phyloP scores from a whole-genome alignment of 2,888 invertebrate species.

The Pteria penguin region DNA sequence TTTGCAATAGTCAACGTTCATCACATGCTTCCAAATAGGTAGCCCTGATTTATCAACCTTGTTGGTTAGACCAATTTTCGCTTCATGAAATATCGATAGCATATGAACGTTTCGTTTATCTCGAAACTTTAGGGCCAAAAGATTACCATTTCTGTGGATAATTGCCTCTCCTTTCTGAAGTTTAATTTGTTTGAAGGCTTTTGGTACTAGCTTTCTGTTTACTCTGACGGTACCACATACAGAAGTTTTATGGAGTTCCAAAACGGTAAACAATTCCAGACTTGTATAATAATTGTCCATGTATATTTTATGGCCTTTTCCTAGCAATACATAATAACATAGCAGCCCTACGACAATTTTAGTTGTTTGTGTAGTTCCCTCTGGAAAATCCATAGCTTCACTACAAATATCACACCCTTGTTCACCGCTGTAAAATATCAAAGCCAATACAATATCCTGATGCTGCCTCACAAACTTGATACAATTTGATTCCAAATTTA shows the following conservation, averaged over 20 bases:
- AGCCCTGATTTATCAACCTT: constrained; percentile 1
- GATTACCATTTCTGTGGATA: constrained; percentile 25
- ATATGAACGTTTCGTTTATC: constrained; percentile 41
- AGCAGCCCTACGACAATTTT: constrained; percentile 40
- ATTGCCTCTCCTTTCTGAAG: constrained; percentile 26
- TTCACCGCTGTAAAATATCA: constrained; percentile 42
- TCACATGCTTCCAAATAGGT: constrained; percentile 22
- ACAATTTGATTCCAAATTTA: constrained; percentile 49
- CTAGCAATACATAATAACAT: constrained; percentile 23
- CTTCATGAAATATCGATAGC: constrained; percentile 34
- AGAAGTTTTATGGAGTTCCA: constrained; percentile 22
- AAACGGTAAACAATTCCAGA: constrained; percentile 31
- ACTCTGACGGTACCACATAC: constrained; percentile 37
- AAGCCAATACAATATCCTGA: constrained; percentile 36
- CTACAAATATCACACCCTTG: constrained; percentile 23
- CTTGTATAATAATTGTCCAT: constrained; percentile 47
- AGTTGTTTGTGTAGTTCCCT: constrained; percentile 15
- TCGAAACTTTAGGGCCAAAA: constrained; percentile 1
- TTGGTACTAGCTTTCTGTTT: constrained; percentile 32
- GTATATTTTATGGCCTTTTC: constrained; percentile 35
- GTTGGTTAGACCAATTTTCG: neutral
- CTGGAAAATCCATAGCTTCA: constrained; percentile 2
- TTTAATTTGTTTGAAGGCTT: constrained; percentile 13
- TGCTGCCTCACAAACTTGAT: constrained; percentile 33
- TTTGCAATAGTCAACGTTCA: constrained; percentile 30